A percentile compares a stretch with the other conserved stretches of the same genome.
These are phyloP conservation scores for Conopomorpha cramerella DNA, from an alignment of 1,140 invertebrate genomes.

Conservation along the genomic window DNA sequence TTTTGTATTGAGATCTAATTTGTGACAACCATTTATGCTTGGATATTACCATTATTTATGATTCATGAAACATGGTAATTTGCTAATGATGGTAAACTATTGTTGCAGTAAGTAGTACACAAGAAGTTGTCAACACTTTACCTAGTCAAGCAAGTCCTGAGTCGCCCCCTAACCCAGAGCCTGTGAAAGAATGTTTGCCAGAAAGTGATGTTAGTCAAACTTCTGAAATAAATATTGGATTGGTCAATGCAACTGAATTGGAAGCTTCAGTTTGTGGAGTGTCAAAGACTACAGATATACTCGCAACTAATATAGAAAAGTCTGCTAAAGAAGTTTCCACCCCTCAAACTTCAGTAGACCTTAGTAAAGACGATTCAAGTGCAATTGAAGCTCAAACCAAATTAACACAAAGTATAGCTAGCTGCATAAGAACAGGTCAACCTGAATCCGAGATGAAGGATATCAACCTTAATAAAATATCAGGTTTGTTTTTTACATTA, in stretches of 20 bases:
- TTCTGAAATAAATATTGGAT: constrained; percentile 21
- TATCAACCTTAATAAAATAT: constrained; percentile 40
- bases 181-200: constrained; percentile 15
- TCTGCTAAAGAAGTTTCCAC: constrained; percentile 26
- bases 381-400: constrained; percentile 44
- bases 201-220: constrained; percentile 16
- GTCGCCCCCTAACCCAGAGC: constrained; percentile 14
- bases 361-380: constrained; percentile 19
- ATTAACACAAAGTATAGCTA: constrained; percentile 38
- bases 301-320: constrained; percentile 43
- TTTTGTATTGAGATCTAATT: no score
- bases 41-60: no score
- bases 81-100: no score
- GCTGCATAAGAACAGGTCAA: constrained; percentile 24
- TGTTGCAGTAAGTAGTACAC: constrained; percentile 41
- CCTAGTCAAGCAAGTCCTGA: constrained; percentile 40
- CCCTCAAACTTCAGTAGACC: constrained; percentile 7
- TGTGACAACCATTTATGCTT: no score
- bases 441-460: constrained; percentile 47
- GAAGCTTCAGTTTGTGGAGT: constrained; percentile 16
- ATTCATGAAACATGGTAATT: no score
- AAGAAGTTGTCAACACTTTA: constrained; percentile 33
- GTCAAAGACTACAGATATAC: constrained; percentile 31
- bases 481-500: constrained; percentile 21
- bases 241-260: constrained; percentile 19